Evolutionary conservation across 1,140 invertebrate species (phyloP), one percentile per base, ranked within the genome.

Genomic region (Aphelinus atriplicis): DNA sequence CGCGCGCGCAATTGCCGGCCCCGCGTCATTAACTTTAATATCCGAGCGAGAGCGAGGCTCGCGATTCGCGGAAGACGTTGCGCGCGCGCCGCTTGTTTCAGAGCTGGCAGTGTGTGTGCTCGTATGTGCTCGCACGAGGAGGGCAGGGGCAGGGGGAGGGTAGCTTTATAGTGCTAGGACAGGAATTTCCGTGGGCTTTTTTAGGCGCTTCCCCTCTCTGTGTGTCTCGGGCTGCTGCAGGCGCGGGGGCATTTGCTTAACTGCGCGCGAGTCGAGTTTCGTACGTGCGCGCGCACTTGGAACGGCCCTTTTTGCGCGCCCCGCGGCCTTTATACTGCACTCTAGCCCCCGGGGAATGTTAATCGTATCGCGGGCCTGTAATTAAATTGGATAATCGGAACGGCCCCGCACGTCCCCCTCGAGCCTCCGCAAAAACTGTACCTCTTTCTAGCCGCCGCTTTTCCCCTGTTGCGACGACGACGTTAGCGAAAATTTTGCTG

Each of bases 11-110:
- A 7, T 5, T 10, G 7, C 6, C 51, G 1, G 4, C 42, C 2
- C 2, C 43, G 60, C 61, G 61, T 64, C 70, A 71, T 71, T 71
- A 71, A n/a, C 43, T 48, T 63, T 71, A 63, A 71, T 63, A 63
- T 63, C 47, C 42, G 0, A 3, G 56, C 26, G 3, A 60, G 57
- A 2, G 68, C 46, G 10, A 48, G n/a, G 51, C 68, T 60, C 51
- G 26, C 51, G 7, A 77, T 72, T 68, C 65, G 62, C 56, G 62
- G 70, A 73, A 77, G 66, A 67, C 47, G 10, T 26, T 10, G 26
- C 50, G 6, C 2, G 51, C 57, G 26, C 9, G 26, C 26, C 26
- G 26, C 26, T 26, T 26, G 26, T 26, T 26, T 26, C 26, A 26
- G 26, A 26, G 26, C 26, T 1, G 10, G 45, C 57, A 6, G 26